These are phyloP conservation scores for Pluvianellus socialis DNA, from an alignment of 2,113 vertebrate genomes.

Conservation along the genomic window DNA sequence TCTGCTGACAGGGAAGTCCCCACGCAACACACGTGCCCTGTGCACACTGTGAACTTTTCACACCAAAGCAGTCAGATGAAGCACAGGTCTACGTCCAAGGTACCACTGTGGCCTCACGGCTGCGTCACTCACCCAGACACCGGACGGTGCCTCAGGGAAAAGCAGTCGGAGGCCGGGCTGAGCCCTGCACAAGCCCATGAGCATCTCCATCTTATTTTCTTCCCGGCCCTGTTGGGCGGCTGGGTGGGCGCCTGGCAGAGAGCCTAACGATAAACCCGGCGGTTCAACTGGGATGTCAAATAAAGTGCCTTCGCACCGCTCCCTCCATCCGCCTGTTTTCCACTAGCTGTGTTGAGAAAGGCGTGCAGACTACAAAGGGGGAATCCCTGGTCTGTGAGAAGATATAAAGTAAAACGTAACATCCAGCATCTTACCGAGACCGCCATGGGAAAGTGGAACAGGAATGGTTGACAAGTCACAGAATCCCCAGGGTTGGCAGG, in stretches of 20 bases:
- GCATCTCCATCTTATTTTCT: not conserved
- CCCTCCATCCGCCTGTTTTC: not conserved
- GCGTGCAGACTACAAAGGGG: not conserved
- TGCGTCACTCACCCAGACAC: fast-evolving
- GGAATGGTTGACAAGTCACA: not conserved
- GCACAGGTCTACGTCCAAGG: not conserved
- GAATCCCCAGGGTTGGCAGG: too few relatives aligned
- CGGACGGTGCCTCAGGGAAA: not conserved
- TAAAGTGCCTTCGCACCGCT: not conserved
- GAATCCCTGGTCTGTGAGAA: not conserved
- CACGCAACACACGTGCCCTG: not conserved
- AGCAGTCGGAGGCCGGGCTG: too few relatives aligned
- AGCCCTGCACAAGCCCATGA: fast-evolving
- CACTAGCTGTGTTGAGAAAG: not conserved
- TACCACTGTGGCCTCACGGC: not conserved
- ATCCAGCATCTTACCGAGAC: not conserved
- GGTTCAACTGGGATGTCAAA: not conserved
- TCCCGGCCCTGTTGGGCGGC: too few relatives aligned
- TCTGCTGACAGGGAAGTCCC: not conserved
- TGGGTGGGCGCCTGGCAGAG: not conserved
- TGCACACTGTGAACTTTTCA: not conserved
- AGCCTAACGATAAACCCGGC: not conserved
- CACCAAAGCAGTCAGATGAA: not conserved
- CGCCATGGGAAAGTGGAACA: not conserved
- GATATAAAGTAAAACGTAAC: not conserved